Evolutionary conservation across 2,797 vertebrate species (phyloP), one percentile per base, ranked within the genome.

Genomic region (Thalassophryne amazonica): DNA sequence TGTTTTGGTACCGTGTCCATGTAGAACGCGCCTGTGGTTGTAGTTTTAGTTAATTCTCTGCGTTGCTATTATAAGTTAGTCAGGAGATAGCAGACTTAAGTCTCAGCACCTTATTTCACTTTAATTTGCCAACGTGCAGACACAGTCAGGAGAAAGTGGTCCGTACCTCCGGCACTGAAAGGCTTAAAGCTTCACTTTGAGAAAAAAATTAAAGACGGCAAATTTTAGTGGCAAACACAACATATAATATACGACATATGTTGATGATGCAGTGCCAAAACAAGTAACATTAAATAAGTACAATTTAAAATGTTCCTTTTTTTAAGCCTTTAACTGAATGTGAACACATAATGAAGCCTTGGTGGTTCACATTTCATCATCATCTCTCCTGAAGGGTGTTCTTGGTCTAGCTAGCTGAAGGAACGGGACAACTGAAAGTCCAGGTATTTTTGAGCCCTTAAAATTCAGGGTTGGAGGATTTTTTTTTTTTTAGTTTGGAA

Each of bases 1-100:
- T 89, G 87, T 91, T 91, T 91, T 56, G 49, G 60, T 61, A 81
- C 88, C 54, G 58, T 67, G 41, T 59, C 76, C 75, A 56, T 64
- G 6, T 46, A 4, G 34, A 18, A 25, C 39, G 0, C 41, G 21
- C n/a, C 6, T 36, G 38, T 6, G 25, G 17, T 56, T 42, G 32
- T 20, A 6, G 14, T 41, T 17, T 34, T 34, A 10, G 25, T 35
- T 38, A 33, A 46, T 52, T 54, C 46, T 40, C 3, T 23, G 48
- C 27, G 22, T 16, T 10, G 0, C 8, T 13, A 5, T 64, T 54
- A 62, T 38, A 4, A 56, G 33, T 34, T 55, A 21, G 43, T 22
- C 11, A 22, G 18, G 16, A 52, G 56, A 52, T 20, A 22, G 28
- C 36, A 6, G 17, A 19, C 43, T 68, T 46, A 18, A 29, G 29